phyloP scores from a whole-genome alignment of 2,888 invertebrate species.

The Heliconius erato region DNA sequence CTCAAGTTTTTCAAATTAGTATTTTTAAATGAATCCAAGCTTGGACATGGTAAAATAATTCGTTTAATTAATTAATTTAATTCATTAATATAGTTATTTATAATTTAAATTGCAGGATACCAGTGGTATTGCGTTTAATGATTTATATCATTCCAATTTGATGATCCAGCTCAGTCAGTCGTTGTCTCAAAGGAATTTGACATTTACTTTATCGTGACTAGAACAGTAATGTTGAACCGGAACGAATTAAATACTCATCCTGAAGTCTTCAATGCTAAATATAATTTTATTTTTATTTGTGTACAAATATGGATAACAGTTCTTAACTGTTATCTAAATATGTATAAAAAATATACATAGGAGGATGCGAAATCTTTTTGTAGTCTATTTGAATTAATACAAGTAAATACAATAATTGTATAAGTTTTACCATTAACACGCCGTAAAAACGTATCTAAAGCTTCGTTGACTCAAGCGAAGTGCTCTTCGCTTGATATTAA shows the following conservation, averaged over 20 bases:
- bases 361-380: no score
- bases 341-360: background rate
- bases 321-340: background rate
- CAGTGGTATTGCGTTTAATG: background rate
- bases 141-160: conserved; percentile 37
- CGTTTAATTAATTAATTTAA: no score
- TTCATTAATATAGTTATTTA: background rate
- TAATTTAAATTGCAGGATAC: background rate
- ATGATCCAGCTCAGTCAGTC: conserved; percentile 41
- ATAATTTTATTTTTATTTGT: background rate
- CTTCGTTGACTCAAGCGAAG: no score
- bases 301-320: background rate
- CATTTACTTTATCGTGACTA: conserved; percentile 72
- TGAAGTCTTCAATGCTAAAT: conserved; percentile 56
- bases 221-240: conserved; percentile 58
- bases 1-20: no score
- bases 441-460: no score
- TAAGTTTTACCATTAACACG: no score
- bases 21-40: background rate
- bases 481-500: no score
- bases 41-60: background rate
- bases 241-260: conserved; percentile 68
- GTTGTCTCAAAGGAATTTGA: conserved; percentile 59
- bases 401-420: no score
- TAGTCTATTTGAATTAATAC: no score